Conservation (phyloP, 2,888 invertebrate species). For the Alentia gelatinosa region DNA sequence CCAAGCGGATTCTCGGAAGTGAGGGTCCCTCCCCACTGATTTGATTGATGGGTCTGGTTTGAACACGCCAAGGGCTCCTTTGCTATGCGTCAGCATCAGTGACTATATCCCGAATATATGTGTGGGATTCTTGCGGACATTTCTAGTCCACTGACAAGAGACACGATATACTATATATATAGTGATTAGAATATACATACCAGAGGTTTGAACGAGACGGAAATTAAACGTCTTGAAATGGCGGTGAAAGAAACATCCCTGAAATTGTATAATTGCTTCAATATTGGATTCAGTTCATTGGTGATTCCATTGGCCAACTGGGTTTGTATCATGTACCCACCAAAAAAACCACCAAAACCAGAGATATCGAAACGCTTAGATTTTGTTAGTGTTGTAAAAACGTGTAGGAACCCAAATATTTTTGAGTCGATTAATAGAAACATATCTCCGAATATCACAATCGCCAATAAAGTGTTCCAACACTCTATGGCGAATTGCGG, state of each 20-base stretch:
- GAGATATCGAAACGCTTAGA: too few relatives aligned
- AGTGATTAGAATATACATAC: background rate
- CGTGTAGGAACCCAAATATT: too few relatives aligned
- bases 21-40: background rate
- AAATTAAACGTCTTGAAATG: background rate
- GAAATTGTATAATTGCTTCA: too few relatives aligned
- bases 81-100: background rate
- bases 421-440: too few relatives aligned
- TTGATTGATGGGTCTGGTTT: background rate
- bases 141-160: background rate
- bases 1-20: background rate
- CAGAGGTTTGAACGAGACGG: background rate
- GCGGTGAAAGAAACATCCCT: background rate
- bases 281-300: too few relatives aligned
- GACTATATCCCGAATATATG: background rate
- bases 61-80: background rate
- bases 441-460: too few relatives aligned
- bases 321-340: too few relatives aligned
- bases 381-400: too few relatives aligned
- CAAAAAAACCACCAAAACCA: too few relatives aligned
- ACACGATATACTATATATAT: background rate
- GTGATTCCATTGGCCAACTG: too few relatives aligned
- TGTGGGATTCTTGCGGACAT: background rate
- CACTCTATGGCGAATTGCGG: too few relatives aligned
- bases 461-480: too few relatives aligned